Conservation (phyloP, 2,113 vertebrate species). For the Hippocampus zosterae region DNA sequence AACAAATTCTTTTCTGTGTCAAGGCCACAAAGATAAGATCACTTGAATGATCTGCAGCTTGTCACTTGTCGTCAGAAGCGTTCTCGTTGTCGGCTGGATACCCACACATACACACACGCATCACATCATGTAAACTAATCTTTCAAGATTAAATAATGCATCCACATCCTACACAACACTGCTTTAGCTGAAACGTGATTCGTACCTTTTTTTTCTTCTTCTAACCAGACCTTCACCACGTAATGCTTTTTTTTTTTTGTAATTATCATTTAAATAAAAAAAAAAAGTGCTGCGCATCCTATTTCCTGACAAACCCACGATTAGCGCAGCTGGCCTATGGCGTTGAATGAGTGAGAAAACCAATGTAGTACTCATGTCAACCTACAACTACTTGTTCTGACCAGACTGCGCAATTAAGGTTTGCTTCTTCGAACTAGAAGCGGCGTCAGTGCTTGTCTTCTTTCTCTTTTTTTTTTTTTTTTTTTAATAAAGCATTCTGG, state of each 20-base stretch:
- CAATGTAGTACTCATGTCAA: slow-evolving; percentile 74
- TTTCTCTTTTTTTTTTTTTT: slow-evolving; percentile 12
- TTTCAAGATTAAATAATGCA: slow-evolving; percentile 42
- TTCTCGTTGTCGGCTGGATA: slow-evolving; percentile 47
- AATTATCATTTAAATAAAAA: slow-evolving; percentile 8
- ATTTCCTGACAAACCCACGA: slow-evolving; percentile 42
- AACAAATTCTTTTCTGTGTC: slow-evolving; percentile 58
- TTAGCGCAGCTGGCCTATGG: slow-evolving; percentile 40
- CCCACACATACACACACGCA: slow-evolving; percentile 6
- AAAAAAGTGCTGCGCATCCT: slow-evolving; percentile 55
- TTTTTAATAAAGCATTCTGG: slow-evolving; percentile 53
- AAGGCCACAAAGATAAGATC: slow-evolving; percentile 75
- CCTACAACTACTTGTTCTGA: slow-evolving; percentile 65
- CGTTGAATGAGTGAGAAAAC: slow-evolving; percentile 70
- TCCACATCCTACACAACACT: slow-evolving; percentile 49
- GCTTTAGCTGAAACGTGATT: slow-evolving; percentile 32
- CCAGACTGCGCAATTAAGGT: slow-evolving; percentile 53
- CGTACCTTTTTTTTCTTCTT: slow-evolving; percentile 43
- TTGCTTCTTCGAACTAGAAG: slow-evolving; percentile 41
- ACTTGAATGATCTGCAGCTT: slow-evolving; percentile 59
- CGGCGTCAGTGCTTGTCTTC: slow-evolving; percentile 8
- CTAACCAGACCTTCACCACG: slow-evolving; percentile 68
- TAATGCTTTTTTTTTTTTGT: slow-evolving; percentile 46
- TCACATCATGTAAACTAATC: slow-evolving; percentile 44
- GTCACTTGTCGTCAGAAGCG: slow-evolving; percentile 53